Base-by-base conservation (phyloP, 2,113 vertebrate genomes). In the Circaetus gallicus region DNA sequence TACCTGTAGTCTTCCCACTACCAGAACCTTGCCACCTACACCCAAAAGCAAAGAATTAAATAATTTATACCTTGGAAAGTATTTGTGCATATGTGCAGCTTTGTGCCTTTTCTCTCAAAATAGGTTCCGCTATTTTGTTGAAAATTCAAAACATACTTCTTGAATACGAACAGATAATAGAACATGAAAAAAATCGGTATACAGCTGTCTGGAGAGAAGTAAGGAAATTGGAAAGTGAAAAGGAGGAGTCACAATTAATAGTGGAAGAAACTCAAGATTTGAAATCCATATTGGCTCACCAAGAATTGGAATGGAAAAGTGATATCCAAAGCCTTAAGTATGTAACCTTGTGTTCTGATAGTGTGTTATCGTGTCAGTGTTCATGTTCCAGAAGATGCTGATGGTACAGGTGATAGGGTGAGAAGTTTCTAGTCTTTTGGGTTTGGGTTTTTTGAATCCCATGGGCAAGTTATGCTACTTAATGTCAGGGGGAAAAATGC, bases 281-380 rank as follows among this genome's bases (percentile, higher is more conserved):
- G 70, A 96, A 95, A 85, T 95, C 95, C 36, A 11, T 90, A 5
- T 76, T 95, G 58, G 79, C 94, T 93, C 93, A 66, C 59, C 91
- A 95, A 80, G 96, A 95, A 92, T 67, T 69, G 5, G 86, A 95
- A 78, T 92, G 93, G 95, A 93, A 95, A 29, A 96, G 32, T 34
- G 93, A 97, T 49, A 83, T 95, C 16, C 79, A 95, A 78, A 96
- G 67, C 50, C 93, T 97, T 58, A 95, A 92, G 96, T 97, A 90
- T 45, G 93, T 86, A 86, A 36, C 36, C 25, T 62, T 92, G 20
- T 10, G 2, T 74, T 95, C 80, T 71, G 28, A 58, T 49, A 16
- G 28, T 5, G 12, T 65, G 22, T 78, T 92, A 40, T 8, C 13
- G 42, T 92, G 32, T 79, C 19, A 25, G 17, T 66, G 15, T 26